Evolutionary conservation across 2,113 vertebrate genomes (phyloP).

Genomic region (Tamias sibiricus): DNA sequence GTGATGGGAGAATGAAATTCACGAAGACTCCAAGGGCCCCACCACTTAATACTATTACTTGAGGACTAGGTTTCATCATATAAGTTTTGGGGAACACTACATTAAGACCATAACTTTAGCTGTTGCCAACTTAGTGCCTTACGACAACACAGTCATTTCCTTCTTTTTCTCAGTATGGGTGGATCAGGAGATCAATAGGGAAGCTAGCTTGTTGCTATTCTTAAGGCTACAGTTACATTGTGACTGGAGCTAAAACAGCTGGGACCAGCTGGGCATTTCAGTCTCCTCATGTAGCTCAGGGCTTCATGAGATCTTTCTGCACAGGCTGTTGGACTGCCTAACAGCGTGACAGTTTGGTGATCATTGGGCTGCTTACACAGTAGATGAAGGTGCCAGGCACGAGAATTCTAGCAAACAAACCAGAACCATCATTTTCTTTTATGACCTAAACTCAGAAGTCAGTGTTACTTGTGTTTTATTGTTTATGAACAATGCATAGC

Average conservation of each 20-base stretch:
- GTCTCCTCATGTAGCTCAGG: neutral
- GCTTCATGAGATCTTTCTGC: neutral
- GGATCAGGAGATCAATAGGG: neutral
- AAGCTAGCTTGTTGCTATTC: neutral
- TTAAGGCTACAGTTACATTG: neutral
- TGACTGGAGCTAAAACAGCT: neutral
- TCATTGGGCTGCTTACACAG: neutral
- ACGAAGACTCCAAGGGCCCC: neutral
- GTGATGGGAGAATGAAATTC: neutral
- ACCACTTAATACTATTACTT: neutral
- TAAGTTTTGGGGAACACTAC: neutral
- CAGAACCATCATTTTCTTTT: neutral
- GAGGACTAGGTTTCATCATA: neutral
- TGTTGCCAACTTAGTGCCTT: neutral
- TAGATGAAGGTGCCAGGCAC: neutral
- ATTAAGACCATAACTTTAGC: neutral
- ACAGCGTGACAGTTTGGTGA: neutral
- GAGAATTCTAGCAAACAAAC: neutral
- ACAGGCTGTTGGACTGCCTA: neutral
- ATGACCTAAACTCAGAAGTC: neutral
- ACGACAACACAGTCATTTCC: neutral
- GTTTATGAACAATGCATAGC: neutral
- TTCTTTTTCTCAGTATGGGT: neutral
- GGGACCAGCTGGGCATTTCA: neutral
- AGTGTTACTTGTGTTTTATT: neutral